Percentiles rank a stretch among this genome's conserved stretches.
Evolutionary conservation across 2,888 invertebrate genomes (phyloP).

Genomic region (Lasioglossum calceatum): DNA sequence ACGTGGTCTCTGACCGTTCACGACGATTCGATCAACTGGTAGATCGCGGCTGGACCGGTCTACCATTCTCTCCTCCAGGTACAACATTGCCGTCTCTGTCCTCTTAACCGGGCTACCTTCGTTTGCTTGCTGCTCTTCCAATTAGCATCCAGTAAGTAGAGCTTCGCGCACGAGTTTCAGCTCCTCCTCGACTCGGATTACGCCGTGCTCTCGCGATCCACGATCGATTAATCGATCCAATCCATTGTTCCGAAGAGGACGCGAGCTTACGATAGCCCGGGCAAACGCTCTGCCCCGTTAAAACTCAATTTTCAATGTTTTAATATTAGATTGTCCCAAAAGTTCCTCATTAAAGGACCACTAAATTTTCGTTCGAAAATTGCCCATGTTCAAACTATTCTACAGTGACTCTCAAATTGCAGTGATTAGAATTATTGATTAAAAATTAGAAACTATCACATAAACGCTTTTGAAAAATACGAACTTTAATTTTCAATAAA

Average conservation of each 20-base stretch:
- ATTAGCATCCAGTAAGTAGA: slow-evolving; percentile 55
- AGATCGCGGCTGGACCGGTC: slow-evolving; percentile 41
- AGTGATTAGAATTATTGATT: too few relatives aligned
- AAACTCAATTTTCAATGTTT: not conserved
- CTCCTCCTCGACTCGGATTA: not conserved
- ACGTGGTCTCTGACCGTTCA: slow-evolving; percentile 29
- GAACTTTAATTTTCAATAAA: too few relatives aligned
- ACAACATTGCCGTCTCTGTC: not conserved
- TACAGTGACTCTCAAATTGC: not conserved
- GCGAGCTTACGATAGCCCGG: not conserved
- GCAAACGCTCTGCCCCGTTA: not conserved
- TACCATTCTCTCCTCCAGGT: slow-evolving; percentile 32
- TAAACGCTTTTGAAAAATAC: too few relatives aligned
- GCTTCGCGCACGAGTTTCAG: slow-evolving; percentile 13
- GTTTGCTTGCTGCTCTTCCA: slow-evolving; percentile 42
- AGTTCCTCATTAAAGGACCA: too few relatives aligned
- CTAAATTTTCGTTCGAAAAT: too few relatives aligned
- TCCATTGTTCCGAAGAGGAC: not conserved
- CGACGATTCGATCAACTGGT: slow-evolving; percentile 47
- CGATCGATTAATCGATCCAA: not conserved
- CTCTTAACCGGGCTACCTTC: slow-evolving; percentile 22
- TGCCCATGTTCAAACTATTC: not conserved
- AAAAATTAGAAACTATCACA: too few relatives aligned
- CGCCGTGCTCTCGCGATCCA: not conserved
- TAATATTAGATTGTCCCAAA: too few relatives aligned